Evolutionary conservation across 2,888 invertebrate genomes (phyloP), one percentile per base, ranked within the genome.

Genomic region (Lamellibrachia satsuma): DNA sequence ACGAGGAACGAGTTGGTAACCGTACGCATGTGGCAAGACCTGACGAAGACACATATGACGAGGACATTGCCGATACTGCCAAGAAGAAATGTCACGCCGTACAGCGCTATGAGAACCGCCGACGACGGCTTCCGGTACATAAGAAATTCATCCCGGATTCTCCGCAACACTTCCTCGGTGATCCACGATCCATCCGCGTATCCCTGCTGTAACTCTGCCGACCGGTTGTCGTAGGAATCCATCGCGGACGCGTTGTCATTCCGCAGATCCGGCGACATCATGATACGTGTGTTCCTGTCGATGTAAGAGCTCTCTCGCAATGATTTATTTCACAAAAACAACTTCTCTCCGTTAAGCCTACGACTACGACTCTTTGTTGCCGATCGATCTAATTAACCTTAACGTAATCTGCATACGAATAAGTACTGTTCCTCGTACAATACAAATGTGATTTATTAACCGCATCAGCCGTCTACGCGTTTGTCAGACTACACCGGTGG

Each of bases 1-100:
- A 94, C 93, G 52, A 94, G 92, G 92, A 94, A 94, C 52, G 93
- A 93, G 92, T 94, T 94, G 91, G 94, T 94, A 90, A 94, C 93
- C 1, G 94, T 94, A 22, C 94, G 92, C 94, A 93, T 93, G 39
- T 92, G 92, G 39, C 92, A 90, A 51, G 91, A 92, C 52, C 92
- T 91, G 52, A 93, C 92, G 92, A 94, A 93, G 39, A 93, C 92
- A 60, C 92, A 93, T 7, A 93, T 91, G 27, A 94, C 93, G 52
- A 94, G 91, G 52, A 93, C 52, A 75, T 94, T 94, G 55, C 94
- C 94, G 39, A 93, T n/a, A 9, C 93, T 90, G 27, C 94, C 94
- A 4, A 92, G 57, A 6, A 93, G 51, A 60, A 93, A 93, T 39
- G 93, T 92, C n/a, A 93, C 11, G 15, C 52, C 90, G 92, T 93